A percentile compares a stretch with the other conserved stretches of the same genome.
phyloP scores from a whole-genome alignment of 2,113 vertebrate genomes.

The Hemichromis elongatus region DNA sequence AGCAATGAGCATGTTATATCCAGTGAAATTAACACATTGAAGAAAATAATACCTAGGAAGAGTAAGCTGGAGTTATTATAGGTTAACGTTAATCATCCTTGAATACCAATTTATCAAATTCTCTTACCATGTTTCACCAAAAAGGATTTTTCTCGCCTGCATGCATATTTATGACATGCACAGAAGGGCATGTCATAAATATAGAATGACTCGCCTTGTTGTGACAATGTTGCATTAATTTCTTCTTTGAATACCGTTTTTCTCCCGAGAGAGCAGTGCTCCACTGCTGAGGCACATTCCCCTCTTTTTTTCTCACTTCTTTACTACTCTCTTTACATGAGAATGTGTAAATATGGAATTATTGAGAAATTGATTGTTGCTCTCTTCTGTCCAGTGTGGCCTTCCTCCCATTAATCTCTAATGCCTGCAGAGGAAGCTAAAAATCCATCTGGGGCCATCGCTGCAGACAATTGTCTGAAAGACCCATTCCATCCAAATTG shows the following conservation, averaged over 20 bases:
- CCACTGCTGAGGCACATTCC: neutral
- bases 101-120: neutral
- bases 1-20: neutral
- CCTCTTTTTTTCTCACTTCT: neutral
- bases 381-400: slow-evolving; percentile 52
- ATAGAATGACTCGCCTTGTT: neutral
- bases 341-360: slow-evolving; percentile 71
- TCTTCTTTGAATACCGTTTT: neutral
- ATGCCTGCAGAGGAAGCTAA: slow-evolving; percentile 60
- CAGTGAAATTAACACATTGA: neutral
- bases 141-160: neutral
- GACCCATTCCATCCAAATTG: slow-evolving; percentile 73
- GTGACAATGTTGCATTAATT: neutral
- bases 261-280: neutral
- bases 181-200: neutral
- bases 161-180: neutral
- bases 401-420: slow-evolving; percentile 72
- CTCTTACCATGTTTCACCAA: neutral
- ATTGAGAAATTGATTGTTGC: slow-evolving; percentile 67
- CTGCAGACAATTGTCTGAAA: slow-evolving; percentile 76
- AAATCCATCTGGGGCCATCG: slow-evolving; percentile 72
- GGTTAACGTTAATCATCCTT: neutral
- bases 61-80: neutral
- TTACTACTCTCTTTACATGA: slow-evolving; percentile 34
- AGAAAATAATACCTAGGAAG: neutral